Conservation (phyloP, 1,140 invertebrate genomes). For the Probaryconus sp. region DNA sequence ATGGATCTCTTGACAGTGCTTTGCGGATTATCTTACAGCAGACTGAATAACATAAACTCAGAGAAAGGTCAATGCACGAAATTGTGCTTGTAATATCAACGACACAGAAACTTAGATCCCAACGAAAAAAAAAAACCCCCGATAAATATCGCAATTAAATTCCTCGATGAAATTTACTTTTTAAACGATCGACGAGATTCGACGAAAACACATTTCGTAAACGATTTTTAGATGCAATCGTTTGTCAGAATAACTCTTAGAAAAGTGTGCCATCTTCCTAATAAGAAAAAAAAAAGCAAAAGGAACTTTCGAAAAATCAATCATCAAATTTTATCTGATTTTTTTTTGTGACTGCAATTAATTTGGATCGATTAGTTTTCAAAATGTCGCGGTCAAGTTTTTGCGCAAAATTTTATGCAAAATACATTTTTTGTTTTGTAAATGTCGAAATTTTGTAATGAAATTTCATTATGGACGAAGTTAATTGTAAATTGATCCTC, state of each 20-base stretch:
- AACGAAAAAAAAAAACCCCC: constrained; percentile 1
- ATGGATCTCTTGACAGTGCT: constrained; percentile 30
- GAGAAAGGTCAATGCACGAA: constrained; percentile 38
- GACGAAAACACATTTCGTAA: too few species aligned
- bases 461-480: constrained; percentile 6
- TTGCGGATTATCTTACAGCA: constrained; percentile 27
- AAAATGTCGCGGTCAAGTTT: too few species aligned
- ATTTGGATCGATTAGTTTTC: too few species aligned
- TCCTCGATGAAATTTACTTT: constrained; percentile 37
- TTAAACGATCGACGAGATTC: constrained; percentile 4
- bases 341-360: too few species aligned
- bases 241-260: too few species aligned
- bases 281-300: too few species aligned
- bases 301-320: too few species aligned
- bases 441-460: constrained; percentile 9
- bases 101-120: not conserved
- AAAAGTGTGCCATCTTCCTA: too few species aligned
- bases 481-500: too few species aligned
- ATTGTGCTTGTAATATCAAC: constrained; percentile 5
- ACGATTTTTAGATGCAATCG: too few species aligned
- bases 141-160: constrained; percentile 32
- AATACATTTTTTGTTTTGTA: not conserved
- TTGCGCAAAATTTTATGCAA: too few species aligned
- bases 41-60: constrained; percentile 1
- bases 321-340: too few species aligned